Evolutionary conservation across 2,888 invertebrate species (phyloP), one percentile per base, ranked within the genome.

Genomic region (Macrophya alboannulata): DNA sequence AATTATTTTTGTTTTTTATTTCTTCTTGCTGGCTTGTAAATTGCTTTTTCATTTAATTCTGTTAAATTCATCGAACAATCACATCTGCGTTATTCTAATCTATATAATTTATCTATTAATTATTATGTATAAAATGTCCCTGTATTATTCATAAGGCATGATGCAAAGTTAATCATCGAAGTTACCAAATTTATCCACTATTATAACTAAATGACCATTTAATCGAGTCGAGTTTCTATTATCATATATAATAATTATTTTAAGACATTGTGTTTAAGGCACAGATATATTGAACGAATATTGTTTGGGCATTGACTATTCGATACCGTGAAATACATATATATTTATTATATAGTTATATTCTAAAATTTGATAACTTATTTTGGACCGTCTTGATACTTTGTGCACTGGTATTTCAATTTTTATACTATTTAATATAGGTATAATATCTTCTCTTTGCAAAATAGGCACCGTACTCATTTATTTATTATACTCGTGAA

Each of bases 401-500:
- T 51, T 37, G 51, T 77, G 48, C 77, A 77, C 77, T 77, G 77
- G 77, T 77, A 77, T 77, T 55, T 40, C 31, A 55, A 48, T 51
- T 51, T 55, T 8, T 43, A 37, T n/a, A 77, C 31, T 77, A 45
- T n/a, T 37, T 17, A 40, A 43, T n/a, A 40, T 40, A 72, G 17
- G n/a, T 71, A n/a, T 71, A 74, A 55, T 71, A 45, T 81, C 25
- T 25, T 62, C 25, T 48, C 21, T 76, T 76, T 43, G 48, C 37
- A 55, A 40, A 59, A 55, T 45, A 79, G 55, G 59, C 79, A 74
- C 43, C 76, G 31, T 77, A 62, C 55, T 55, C 51, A 51, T 59
- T 77, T 85, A 81, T 68, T 48, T 76, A 85, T 84, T 77, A 77
- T 84, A 77, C 48, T 43, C 77, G 71, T 62, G 40, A 37, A 59